Evolutionary conservation across 2,888 invertebrate species (phyloP).

Genomic region (Parthenolecanium corni): DNA sequence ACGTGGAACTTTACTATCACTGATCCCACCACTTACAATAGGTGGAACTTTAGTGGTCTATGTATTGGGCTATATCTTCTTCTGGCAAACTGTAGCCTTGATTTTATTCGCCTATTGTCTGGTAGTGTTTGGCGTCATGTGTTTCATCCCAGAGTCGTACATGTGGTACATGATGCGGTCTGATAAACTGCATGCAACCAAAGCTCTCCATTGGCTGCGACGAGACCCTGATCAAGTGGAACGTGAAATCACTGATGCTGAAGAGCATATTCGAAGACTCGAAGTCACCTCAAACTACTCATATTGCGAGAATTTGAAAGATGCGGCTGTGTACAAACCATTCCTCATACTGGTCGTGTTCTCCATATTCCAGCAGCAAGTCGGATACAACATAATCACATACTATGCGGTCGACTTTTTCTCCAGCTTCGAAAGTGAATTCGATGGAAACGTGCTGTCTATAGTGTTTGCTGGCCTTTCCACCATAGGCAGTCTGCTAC

Average conservation of each 20-base stretch:
- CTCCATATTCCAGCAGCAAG: slow-evolving; percentile 57
- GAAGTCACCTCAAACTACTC: not conserved
- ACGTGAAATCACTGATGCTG: slow-evolving; percentile 44
- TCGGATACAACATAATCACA: slow-evolving; percentile 58
- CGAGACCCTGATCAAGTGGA: slow-evolving; percentile 50
- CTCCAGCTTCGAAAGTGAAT: slow-evolving; percentile 51
- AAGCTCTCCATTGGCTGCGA: slow-evolving; percentile 53
- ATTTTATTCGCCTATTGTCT: slow-evolving; percentile 49
- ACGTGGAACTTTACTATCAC: slow-evolving; percentile 53
- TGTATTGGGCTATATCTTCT: slow-evolving; percentile 51
- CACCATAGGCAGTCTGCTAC: slow-evolving; percentile 42
- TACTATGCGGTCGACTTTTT: slow-evolving; percentile 62
- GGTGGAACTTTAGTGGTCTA: slow-evolving; percentile 59
- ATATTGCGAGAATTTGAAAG: not conserved
- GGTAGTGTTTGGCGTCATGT: slow-evolving; percentile 47
- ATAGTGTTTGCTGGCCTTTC: slow-evolving; percentile 58
- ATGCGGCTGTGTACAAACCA: slow-evolving; percentile 48
- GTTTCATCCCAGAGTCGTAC: slow-evolving; percentile 57
- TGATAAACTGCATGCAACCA: slow-evolving; percentile 48
- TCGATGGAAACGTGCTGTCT: slow-evolving; percentile 55
- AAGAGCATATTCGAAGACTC: not conserved
- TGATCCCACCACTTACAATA: slow-evolving; percentile 58
- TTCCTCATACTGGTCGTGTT: slow-evolving; percentile 53
- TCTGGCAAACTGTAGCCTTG: slow-evolving; percentile 46
- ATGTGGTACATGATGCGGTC: slow-evolving; percentile 52